These are phyloP conservation scores for Morelia viridis DNA, from an alignment of 2,797 vertebrate genomes.

Conservation along the genomic window DNA sequence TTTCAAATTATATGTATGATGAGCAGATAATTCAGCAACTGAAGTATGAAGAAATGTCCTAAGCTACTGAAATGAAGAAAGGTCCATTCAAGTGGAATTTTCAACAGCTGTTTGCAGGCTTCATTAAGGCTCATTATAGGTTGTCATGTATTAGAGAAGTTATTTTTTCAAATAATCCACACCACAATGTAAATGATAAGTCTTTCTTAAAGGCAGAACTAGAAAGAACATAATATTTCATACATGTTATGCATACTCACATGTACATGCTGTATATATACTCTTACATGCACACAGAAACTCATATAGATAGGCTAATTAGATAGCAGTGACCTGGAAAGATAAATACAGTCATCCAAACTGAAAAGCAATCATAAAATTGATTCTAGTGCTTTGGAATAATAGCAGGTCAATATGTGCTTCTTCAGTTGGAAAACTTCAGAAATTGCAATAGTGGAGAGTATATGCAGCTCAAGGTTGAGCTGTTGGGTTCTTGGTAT, in stretches of 20 bases:
- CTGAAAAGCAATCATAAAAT: constrained; percentile 65
- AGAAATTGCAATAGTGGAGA: constrained; percentile 8
- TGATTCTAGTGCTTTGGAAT: constrained; percentile 57
- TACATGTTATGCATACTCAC: constrained; percentile 43
- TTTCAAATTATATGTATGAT: constrained; percentile 60
- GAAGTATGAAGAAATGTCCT: constrained; percentile 59
- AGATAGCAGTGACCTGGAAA: constrained; percentile 70
- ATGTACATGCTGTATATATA: neutral
- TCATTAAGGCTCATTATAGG: constrained; percentile 82
- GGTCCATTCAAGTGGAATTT: constrained; percentile 72
- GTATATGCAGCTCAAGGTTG: neutral
- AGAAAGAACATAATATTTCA: constrained; percentile 77
- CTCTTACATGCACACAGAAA: neutral
- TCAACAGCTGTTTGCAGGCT: constrained; percentile 77
- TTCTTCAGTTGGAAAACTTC: constrained; percentile 19
- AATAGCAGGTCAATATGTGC: constrained; percentile 45
- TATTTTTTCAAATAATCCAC: constrained; percentile 77
- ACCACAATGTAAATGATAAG: constrained; percentile 79
- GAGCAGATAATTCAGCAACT: constrained; percentile 62
- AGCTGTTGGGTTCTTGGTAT: neutral
- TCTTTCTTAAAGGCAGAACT: constrained; percentile 78
- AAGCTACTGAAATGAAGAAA: constrained; percentile 68
- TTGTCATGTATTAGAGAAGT: constrained; percentile 78
- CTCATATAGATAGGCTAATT: constrained; percentile 55
- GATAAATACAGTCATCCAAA: constrained; percentile 62